Base-by-base conservation (phyloP, 2,113 vertebrate species). In the Indri indri region DNA sequence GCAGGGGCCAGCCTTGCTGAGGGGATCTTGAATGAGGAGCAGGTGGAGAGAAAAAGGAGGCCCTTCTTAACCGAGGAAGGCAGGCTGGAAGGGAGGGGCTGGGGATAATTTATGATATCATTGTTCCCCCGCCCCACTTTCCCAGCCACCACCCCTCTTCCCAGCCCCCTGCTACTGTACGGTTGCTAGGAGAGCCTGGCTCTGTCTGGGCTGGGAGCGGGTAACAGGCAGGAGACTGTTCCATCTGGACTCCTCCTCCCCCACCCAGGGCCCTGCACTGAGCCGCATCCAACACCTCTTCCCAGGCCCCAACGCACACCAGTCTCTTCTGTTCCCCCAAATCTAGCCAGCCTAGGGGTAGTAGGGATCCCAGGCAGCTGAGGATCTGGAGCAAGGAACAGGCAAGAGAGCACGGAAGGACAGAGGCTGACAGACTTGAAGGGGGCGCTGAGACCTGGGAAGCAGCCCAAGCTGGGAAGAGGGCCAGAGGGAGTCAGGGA, bases 161-260 rank as follows among this genome's bases (percentile, higher is more conserved):
- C 98, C 98, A 98, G 98, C 68, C 98, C 98, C 98, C 98, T 90
- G 95, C 97, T 98, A 98, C 98, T 97, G 97, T 98, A 98, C 92
- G 7, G 98, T 99, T 99, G 98, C 99, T 98, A 99, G 98, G 98
- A 98, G 98, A 95, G 97, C 57, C 89, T 82, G 32, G 96, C 98
- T 97, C 97, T 94, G 98, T 95, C 94, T 91, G 85, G 80, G 59
- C 95, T 90, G 50, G 97, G 98, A 98, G 95, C 96, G 97, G 95
- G 96, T 88, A 94, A 87, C 71, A 54, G 47, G 18, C 40, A 1
- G 8, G 12, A 32, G 9, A 6, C 89, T 47, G 71, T 93, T 97
- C 98, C 98, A 97, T 98, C 98, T 98, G 98, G 97, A 98, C 57
- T 16, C 65, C 66, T 90, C 83, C 74, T 42, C 50, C 76, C 73